phyloP scores from a whole-genome alignment of 37 sponge, comb jelly and placozoan genomes.

The Beroe forskalii region DNA sequence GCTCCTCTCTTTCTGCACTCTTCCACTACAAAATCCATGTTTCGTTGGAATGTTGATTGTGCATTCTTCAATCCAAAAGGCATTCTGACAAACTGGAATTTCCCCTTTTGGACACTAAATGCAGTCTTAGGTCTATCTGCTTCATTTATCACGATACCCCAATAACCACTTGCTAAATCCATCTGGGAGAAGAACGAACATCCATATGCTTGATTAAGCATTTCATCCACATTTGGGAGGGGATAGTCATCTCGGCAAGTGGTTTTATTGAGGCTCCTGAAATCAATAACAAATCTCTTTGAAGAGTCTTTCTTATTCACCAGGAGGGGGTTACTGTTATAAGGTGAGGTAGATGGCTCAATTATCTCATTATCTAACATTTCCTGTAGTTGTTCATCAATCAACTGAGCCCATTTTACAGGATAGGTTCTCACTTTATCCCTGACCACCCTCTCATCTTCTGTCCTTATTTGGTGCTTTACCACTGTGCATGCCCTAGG shows the following conservation, averaged over 20 bases:
- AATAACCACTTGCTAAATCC: constrained; percentile 67
- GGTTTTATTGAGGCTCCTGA: neutral
- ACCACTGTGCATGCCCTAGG: neutral
- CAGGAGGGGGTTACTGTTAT: neutral
- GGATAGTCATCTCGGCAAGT: neutral
- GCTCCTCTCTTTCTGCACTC: constrained; percentile 32
- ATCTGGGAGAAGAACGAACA: constrained; percentile 62
- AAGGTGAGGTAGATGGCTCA: neutral
- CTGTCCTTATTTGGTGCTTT: neutral
- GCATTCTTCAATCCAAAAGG: constrained; percentile 67
- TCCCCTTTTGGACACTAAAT: constrained; percentile 58
- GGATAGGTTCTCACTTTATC: neutral
- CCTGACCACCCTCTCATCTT: neutral
- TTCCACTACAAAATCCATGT: constrained; percentile 55
- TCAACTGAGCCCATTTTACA: neutral
- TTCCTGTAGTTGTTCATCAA: neutral
- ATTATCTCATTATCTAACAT: neutral
- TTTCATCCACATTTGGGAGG: constrained; percentile 52
- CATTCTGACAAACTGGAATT: constrained; percentile 64
- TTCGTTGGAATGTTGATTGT: constrained; percentile 68
- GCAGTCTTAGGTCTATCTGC: constrained; percentile 67
- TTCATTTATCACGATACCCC: constrained; percentile 58
- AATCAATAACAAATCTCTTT: neutral
- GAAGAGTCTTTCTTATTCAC: neutral
- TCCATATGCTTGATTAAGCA: constrained; percentile 4